These are phyloP conservation scores for Thermophis baileyi DNA, from an alignment of 2,113 vertebrate species.

Conservation along the genomic window DNA sequence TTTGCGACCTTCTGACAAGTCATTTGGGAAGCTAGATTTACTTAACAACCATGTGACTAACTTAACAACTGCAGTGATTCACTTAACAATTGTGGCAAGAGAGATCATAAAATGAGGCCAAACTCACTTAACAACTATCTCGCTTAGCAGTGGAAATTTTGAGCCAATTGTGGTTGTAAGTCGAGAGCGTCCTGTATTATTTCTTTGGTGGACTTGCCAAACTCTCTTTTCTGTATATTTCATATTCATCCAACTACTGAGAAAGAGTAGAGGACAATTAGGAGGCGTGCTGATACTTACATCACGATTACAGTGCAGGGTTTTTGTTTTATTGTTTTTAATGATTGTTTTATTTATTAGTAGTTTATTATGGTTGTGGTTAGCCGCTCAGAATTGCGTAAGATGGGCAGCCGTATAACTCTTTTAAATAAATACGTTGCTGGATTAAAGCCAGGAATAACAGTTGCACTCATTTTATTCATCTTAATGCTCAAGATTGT, in stretches of 20 bases:
- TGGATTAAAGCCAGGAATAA: not conserved
- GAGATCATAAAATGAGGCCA: not conserved
- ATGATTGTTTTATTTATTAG: not conserved
- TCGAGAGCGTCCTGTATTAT: not conserved
- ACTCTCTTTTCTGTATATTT: not conserved
- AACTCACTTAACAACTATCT: not conserved
- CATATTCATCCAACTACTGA: not conserved
- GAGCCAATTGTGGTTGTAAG: not conserved
- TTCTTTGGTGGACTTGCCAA: not conserved
- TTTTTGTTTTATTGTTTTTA: not conserved
- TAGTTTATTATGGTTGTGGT: not conserved
- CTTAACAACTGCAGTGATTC: not conserved
- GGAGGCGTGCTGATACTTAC: not conserved
- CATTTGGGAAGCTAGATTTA: not conserved
- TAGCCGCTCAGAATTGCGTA: not conserved
- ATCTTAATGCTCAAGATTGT: not conserved
- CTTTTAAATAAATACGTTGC: not conserved
- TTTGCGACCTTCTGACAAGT: not conserved
- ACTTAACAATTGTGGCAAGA: not conserved
- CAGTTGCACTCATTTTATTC: not conserved
- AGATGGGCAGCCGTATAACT: not conserved
- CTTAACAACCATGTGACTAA: not conserved
- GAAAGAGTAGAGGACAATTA: not conserved
- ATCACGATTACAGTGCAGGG: too few species aligned
- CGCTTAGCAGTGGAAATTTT: not conserved